Base-by-base conservation (phyloP, 2,797 vertebrate species). In the Trichosurus vulpecula region DNA sequence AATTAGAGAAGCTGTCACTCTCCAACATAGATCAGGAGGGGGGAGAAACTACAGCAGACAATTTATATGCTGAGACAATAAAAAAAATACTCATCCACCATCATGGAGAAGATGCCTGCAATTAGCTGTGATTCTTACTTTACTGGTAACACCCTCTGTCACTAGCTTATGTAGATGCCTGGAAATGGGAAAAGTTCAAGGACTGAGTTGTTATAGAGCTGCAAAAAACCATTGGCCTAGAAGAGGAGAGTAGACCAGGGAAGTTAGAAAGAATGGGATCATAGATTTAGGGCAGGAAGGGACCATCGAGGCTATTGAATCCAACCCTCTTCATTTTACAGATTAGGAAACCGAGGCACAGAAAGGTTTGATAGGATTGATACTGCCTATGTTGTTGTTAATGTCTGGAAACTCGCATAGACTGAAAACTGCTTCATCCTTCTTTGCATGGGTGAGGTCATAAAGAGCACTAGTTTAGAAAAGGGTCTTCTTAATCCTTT, bases 1-100 rank as follows among this genome's bases (percentile, higher is more conserved):
- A 95, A 98, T 98, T 97, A 98, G 94, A 97, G 97, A 98, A 98
- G 93, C 98, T 97, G 97, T 97, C 98, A 94, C 31, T 97, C 93
- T 96, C 95, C 95, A 47, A 1, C 41, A 90, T 96, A 97, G 98
- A 98, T 97, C 97, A 94, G 92, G 94, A 97, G 95, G 92, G 93
- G 0, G 0, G 0, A 0, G 91, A 91, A 52, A 90, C 13, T 47
- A 95, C 94, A 35, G 35, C 92, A 56, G 94, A 93, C 54, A 91
- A 54, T 97, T 98, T 96, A 96, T 56, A 96, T 93, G 22, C 66
- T 93, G 52, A 95, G 95, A 95, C 87, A 95, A 96, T 94, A 97
- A 93, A 41, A 94, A 98, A 95, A 96, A 92, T 94, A 81, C 90
- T 6, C 55, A 58, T 90, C 55, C 58, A 11, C 92, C 54, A 91